Evolutionary conservation across 1,140 invertebrate genomes (phyloP).

Genomic region (Phthorimaea operculella): DNA sequence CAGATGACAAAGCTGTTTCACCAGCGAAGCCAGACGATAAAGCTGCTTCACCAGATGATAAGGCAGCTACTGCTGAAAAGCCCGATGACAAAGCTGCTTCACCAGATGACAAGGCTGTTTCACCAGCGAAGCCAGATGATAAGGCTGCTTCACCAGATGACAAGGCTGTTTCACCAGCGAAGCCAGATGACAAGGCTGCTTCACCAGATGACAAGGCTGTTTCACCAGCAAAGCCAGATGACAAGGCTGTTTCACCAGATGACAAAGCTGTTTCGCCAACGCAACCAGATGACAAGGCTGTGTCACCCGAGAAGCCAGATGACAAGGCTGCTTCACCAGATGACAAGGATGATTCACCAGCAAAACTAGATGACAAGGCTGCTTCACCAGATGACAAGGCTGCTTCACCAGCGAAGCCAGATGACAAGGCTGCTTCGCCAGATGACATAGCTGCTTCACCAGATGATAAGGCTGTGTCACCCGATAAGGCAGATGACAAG

Average conservation of each 20-base stretch:
- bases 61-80: background rate
- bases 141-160: constrained; percentile 1
- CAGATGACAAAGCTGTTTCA: background rate
- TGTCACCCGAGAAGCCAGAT: background rate
- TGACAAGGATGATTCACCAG: no score
- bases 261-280: no score
- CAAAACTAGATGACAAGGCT: no score
- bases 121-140: constrained; percentile 5
- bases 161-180: constrained; percentile 5
- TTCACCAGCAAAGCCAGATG: constrained; percentile 13
- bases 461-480: constrained; percentile 11
- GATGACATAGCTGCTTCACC: constrained; percentile 7
- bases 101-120: constrained; percentile 7
- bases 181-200: constrained; percentile 7
- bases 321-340: constrained; percentile 5
- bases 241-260: constrained; percentile 4
- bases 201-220: constrained; percentile 10
- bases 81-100: constrained; percentile 10
- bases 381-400: no score
- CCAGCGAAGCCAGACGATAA: constrained; percentile 13
- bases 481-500: background rate
- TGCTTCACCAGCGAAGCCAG: no score
- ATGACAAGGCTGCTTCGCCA: background rate
- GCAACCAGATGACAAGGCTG: background rate
- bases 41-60: background rate